Evolutionary conservation across 1,140 invertebrate species (phyloP).

Genomic region (Charaxes varanes): DNA sequence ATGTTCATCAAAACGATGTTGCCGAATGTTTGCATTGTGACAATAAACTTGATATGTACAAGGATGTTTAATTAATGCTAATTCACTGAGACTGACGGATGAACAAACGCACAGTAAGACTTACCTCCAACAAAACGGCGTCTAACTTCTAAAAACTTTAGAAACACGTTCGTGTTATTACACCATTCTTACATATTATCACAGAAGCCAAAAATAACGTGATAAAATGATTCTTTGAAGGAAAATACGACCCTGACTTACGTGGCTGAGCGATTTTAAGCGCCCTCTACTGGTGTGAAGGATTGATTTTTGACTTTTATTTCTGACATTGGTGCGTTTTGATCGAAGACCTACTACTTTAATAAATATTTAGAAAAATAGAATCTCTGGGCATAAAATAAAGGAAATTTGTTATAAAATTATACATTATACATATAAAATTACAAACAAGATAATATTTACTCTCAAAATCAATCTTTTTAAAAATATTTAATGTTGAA

Average conservation of each 20-base stretch:
- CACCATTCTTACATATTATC: conserved; percentile 65
- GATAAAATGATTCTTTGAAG: conserved; percentile 53
- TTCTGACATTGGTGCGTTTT: conserved; percentile 35
- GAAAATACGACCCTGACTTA: conserved; percentile 73
- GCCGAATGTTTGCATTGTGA: conserved; percentile 41
- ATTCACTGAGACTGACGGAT: conserved; percentile 64
- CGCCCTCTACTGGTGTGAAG: conserved; percentile 51
- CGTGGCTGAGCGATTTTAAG: conserved; percentile 67
- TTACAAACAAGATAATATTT: too few species aligned
- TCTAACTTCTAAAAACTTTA: conserved; percentile 44
- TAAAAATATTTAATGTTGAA: too few species aligned
- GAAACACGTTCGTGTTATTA: conserved; percentile 41
- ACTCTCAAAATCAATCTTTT: too few species aligned
- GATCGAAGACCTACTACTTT: too few species aligned
- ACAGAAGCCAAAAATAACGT: conserved; percentile 48
- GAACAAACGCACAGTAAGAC: conserved; percentile 32
- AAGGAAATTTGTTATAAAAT: too few species aligned
- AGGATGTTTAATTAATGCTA: conserved; percentile 59
- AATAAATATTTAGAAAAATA: too few species aligned
- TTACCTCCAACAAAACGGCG: conserved; percentile 42
- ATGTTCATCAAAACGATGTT: conserved; percentile 1
- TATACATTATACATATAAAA: too few species aligned
- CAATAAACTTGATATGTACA: conserved; percentile 44
- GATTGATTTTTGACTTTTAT: conserved; percentile 58
- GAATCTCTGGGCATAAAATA: too few species aligned